A percentile compares a stretch with the other conserved stretches of the same genome.
Conservation (phyloP, 2,797 vertebrate genomes). For the Poeciliopsis presidionis region DNA sequence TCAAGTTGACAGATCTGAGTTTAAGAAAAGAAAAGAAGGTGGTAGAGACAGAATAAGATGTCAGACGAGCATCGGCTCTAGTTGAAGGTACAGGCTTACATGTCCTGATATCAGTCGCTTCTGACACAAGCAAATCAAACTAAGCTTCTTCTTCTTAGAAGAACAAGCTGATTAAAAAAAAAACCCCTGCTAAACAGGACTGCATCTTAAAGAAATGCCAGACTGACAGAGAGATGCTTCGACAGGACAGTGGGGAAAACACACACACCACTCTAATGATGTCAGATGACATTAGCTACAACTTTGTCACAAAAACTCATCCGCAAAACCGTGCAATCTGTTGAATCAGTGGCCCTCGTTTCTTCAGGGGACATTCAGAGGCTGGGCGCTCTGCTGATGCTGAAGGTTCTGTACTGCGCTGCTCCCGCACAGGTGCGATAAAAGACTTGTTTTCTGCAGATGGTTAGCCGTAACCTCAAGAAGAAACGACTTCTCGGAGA, state of each 20-base stretch:
- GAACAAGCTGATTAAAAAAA: conserved; percentile 4
- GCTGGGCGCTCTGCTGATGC: conserved; percentile 18
- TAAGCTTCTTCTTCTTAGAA: neutral
- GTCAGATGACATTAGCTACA: conserved; percentile 67
- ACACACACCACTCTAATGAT: conserved; percentile 59
- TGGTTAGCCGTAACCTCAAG: conserved; percentile 29
- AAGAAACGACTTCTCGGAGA: neutral
- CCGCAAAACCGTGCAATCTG: conserved; percentile 51
- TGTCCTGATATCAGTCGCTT: conserved; percentile 58
- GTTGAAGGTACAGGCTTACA: conserved; percentile 49
- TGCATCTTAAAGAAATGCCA: conserved; percentile 38
- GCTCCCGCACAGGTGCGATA: conserved; percentile 7
- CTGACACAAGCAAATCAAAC: conserved; percentile 34
- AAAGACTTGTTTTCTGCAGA: conserved; percentile 26
- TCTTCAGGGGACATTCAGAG: conserved; percentile 17
- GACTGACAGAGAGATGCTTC: conserved; percentile 31
- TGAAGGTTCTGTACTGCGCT: conserved; percentile 19
- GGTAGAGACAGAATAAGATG: conserved; percentile 42
- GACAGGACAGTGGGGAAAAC: conserved; percentile 43
- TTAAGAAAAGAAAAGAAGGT: conserved; percentile 16
- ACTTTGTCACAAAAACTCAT: conserved; percentile 67
- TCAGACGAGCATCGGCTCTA: conserved; percentile 57
- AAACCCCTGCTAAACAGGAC: conserved; percentile 18
- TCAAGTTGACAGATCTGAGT: conserved; percentile 52
- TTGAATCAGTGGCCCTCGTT: conserved; percentile 51